These are phyloP conservation scores for Prolemur simus DNA, from an alignment of 2,113 vertebrate species.

Conservation along the genomic window DNA sequence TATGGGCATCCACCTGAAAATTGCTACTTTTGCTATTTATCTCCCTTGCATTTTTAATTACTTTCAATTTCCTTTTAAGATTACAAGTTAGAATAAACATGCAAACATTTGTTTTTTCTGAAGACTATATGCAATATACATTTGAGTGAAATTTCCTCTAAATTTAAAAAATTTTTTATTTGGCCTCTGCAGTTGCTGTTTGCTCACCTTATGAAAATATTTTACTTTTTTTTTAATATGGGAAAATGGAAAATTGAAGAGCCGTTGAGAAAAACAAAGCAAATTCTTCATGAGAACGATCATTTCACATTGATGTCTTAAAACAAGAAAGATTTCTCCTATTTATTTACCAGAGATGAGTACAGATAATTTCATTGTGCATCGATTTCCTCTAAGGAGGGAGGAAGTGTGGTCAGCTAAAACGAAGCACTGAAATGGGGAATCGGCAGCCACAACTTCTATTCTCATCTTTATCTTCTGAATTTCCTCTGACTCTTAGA, in stretches of 20 bases:
- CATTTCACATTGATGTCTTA: constrained; percentile 36
- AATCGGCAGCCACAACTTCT: background rate
- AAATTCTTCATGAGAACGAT: constrained; percentile 43
- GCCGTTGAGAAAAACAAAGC: constrained; percentile 3
- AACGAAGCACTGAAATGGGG: background rate
- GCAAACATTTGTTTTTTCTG: constrained; percentile 32
- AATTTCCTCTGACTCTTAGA: background rate
- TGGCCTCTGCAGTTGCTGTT: background rate
- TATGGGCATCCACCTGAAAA: constrained; percentile 57
- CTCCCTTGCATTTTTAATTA: constrained; percentile 47
- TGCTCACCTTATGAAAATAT: constrained; percentile 16
- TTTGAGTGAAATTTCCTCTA: background rate
- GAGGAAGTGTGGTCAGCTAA: constrained; percentile 41
- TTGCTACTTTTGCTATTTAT: background rate
- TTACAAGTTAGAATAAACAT: constrained; percentile 33
- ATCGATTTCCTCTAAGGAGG: constrained; percentile 47
- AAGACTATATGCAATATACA: background rate
- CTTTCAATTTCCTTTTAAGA: constrained; percentile 49
- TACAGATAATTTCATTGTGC: constrained; percentile 46
- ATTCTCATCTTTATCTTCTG: background rate
- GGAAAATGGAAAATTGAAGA: constrained; percentile 41
- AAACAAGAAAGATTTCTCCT: constrained; percentile 64
- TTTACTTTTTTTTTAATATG: background rate
- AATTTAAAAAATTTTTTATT: background rate
- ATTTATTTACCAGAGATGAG: constrained; percentile 60